phyloP scores from a whole-genome alignment of 30 jellyfish, hydroid and myxozoan species.

The Euphysa ruthae region DNA sequence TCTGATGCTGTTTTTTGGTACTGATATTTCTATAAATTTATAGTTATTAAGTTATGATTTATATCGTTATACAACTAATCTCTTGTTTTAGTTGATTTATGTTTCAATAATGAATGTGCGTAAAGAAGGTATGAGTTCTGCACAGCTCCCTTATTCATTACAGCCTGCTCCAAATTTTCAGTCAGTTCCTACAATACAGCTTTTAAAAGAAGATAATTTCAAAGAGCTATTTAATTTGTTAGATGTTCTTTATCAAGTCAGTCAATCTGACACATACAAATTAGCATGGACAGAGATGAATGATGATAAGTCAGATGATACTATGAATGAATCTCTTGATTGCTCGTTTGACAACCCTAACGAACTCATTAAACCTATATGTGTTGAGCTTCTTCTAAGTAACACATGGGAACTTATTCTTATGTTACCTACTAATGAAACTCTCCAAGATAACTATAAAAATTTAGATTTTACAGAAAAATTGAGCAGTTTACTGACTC shows the following conservation, averaged over 20 bases:
- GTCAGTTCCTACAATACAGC: conserved; percentile 89
- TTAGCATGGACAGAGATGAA: not conserved
- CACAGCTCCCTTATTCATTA: conserved; percentile 78
- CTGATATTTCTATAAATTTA: too few relatives aligned
- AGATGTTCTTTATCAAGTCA: conserved; percentile 52
- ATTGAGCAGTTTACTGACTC: conserved; percentile 20
- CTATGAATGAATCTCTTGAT: conserved; percentile 21
- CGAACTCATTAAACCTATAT: conserved; percentile 27
- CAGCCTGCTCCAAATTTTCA: conserved; percentile 76
- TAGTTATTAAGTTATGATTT: too few relatives aligned
- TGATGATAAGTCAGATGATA: not conserved
- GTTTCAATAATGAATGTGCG: conserved; percentile 79
- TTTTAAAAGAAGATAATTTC: conserved; percentile 53
- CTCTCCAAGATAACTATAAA: conserved; percentile 29
- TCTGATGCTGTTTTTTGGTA: too few relatives aligned
- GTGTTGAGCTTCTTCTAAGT: conserved; percentile 56
- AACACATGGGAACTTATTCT: conserved; percentile 84
- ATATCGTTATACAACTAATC: too few relatives aligned
- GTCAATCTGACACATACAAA: conserved; percentile 3
- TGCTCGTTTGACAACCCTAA: conserved; percentile 24
- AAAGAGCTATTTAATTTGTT: conserved; percentile 51
- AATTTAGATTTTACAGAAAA: conserved; percentile 18
- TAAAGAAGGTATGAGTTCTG: conserved; percentile 52
- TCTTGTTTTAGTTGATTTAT: conserved; percentile 66
- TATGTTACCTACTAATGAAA: conserved; percentile 73